Percentiles rank a stretch among this genome's conserved stretches.
Conservation (phyloP, 2,113 vertebrate genomes). For the Notarius quadriscutis region DNA sequence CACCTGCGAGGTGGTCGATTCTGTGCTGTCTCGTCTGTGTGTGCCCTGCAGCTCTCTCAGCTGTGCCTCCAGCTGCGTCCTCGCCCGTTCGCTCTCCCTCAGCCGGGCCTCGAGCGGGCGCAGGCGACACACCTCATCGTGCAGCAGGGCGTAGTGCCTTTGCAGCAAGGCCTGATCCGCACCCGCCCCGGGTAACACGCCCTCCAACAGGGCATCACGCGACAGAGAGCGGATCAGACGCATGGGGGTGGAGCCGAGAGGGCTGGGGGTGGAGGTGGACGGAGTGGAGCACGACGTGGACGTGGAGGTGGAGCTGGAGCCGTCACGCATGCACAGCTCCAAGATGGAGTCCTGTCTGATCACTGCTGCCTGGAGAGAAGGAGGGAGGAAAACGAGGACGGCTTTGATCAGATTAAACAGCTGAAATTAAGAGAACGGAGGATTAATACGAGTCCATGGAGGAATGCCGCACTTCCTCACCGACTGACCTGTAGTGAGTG, state of each 20-base stretch:
- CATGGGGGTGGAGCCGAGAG: constrained; percentile 27
- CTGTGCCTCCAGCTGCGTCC: constrained; percentile 63
- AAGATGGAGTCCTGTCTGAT: constrained; percentile 84
- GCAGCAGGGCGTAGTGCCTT: constrained; percentile 79
- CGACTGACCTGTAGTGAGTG: constrained; percentile 83
- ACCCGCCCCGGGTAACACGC: constrained; percentile 30
- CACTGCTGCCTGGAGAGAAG: constrained; percentile 75
- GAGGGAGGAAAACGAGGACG: neutral
- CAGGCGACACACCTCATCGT: constrained; percentile 82
- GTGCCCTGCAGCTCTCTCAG: constrained; percentile 55
- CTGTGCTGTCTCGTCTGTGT: constrained; percentile 53
- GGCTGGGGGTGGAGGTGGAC: constrained; percentile 11
- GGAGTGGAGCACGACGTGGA: constrained; percentile 22
- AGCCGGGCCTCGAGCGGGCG: constrained; percentile 71
- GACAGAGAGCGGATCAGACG: constrained; percentile 74
- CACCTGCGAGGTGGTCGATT: constrained; percentile 61
- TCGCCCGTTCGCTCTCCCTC: constrained; percentile 72
- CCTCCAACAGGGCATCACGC: constrained; percentile 66
- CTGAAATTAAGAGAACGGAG: neutral
- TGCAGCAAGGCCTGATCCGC: constrained; percentile 74
- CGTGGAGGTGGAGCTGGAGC: constrained; percentile 19
- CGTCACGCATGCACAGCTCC: constrained; percentile 73
- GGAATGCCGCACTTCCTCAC: neutral
- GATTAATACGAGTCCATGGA: neutral
- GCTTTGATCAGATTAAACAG: neutral